These are phyloP conservation scores for Benitochromis conjunctus DNA, from an alignment of 2,113 vertebrate species.

Conservation along the genomic window DNA sequence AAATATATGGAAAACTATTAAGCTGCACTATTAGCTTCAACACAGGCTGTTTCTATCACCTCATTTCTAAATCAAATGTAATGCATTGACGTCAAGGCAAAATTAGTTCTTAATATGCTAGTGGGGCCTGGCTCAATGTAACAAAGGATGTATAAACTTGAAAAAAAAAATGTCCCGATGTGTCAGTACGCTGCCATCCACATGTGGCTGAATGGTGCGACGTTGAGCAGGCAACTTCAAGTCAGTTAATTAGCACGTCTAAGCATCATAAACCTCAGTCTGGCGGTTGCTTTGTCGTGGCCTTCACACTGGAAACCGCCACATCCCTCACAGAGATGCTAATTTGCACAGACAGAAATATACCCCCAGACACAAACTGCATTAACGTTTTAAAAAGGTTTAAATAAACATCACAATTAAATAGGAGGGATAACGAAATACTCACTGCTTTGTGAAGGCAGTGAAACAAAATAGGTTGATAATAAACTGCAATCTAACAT, in stretches of 20 bases:
- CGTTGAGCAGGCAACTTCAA: neutral
- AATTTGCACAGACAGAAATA: constrained; percentile 6
- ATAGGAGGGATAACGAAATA: neutral
- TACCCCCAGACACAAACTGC: neutral
- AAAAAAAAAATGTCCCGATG: neutral
- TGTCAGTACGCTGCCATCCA: constrained; percentile 10
- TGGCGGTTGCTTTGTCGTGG: constrained; percentile 42
- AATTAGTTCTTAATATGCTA: neutral
- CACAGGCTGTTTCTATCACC: neutral
- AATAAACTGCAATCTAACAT: neutral
- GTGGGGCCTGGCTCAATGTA: neutral
- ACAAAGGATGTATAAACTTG: neutral
- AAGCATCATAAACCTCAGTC: constrained; percentile 41
- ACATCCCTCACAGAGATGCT: constrained; percentile 14
- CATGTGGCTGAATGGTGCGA: constrained; percentile 27
- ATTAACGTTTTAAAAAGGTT: neutral
- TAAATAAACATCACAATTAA: neutral
- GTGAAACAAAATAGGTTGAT: neutral
- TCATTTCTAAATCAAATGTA: neutral
- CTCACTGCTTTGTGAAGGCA: neutral
- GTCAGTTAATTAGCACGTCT: constrained; percentile 43
- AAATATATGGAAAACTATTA: neutral
- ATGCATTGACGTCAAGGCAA: neutral
- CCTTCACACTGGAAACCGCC: constrained; percentile 8
- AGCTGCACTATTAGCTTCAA: neutral